These are phyloP conservation scores for Neotoxoptera formosana DNA, from an alignment of 1,140 invertebrate genomes.

Conservation along the genomic window DNA sequence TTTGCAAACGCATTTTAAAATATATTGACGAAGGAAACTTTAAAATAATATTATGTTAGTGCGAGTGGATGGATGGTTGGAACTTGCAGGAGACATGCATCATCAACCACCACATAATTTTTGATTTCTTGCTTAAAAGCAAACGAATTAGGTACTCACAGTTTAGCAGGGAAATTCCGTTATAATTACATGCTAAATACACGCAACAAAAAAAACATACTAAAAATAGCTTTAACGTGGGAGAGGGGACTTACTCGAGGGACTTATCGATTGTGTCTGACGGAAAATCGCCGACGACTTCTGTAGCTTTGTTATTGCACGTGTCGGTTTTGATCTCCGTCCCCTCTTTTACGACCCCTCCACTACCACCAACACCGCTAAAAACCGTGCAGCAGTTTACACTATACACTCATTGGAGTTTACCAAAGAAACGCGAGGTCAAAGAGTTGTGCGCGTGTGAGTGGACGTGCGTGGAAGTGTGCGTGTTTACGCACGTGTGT, in stretches of 20 bases:
- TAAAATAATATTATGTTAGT: neutral
- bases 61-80: neutral
- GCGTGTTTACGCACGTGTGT: slow-evolving; percentile 21
- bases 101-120: neutral
- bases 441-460: neutral
- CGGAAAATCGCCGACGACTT: neutral
- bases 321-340: neutral
- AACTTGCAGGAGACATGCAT: neutral
- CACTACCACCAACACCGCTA: neutral
- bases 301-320: neutral
- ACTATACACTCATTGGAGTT: neutral
- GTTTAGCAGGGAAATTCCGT: neutral
- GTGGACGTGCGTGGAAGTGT: neutral
- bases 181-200: neutral
- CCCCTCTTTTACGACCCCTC: neutral
- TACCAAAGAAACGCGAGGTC: neutral
- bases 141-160: neutral
- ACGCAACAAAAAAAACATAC: neutral
- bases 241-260: neutral
- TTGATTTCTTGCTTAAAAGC: neutral
- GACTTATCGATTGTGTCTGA: neutral
- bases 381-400: too few relatives aligned
- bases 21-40: neutral
- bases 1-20: neutral
- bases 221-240: neutral